phyloP scores from a whole-genome alignment of 37 sponge, comb jelly and placozoan genomes.

The Aphrocallistes beatrix region DNA sequence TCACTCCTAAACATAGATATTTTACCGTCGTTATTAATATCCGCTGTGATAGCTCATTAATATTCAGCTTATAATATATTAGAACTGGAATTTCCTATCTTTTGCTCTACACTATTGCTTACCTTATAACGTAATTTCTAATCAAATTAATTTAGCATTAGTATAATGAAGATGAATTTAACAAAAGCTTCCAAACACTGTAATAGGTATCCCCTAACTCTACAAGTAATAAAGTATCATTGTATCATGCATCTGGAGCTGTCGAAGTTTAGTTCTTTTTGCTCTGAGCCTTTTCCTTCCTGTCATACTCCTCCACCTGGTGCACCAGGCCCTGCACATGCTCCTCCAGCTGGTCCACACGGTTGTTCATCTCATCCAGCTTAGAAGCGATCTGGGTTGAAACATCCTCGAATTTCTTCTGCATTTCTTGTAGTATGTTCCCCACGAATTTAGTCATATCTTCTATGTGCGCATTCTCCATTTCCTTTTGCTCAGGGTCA shows the following conservation, averaged over 20 bases:
- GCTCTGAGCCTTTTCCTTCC: too few relatives aligned
- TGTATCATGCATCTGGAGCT: background rate
- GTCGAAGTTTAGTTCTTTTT: background rate
- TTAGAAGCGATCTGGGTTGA: background rate
- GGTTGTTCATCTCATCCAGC: background rate
- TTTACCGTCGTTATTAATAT: too few relatives aligned
- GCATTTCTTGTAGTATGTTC: background rate
- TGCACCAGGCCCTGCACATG: background rate
- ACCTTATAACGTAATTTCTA: too few relatives aligned
- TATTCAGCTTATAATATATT: too few relatives aligned
- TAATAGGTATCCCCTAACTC: background rate
- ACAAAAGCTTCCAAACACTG: background rate
- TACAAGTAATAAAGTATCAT: too few relatives aligned
- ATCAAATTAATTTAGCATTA: too few relatives aligned
- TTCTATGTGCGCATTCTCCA: background rate
- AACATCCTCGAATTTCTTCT: background rate
- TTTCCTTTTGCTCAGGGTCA: background rate
- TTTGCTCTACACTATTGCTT: too few relatives aligned
- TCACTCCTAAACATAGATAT: too few relatives aligned
- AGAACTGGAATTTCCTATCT: too few relatives aligned
- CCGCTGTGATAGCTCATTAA: too few relatives aligned
- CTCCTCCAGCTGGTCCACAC: conserved; percentile 13
- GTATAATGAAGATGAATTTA: too few relatives aligned
- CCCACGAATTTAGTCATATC: background rate
- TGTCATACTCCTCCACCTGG: background rate